These are phyloP conservation scores for Leptodactylus fallax DNA, from an alignment of 2,797 vertebrate species.

Conservation along the genomic window DNA sequence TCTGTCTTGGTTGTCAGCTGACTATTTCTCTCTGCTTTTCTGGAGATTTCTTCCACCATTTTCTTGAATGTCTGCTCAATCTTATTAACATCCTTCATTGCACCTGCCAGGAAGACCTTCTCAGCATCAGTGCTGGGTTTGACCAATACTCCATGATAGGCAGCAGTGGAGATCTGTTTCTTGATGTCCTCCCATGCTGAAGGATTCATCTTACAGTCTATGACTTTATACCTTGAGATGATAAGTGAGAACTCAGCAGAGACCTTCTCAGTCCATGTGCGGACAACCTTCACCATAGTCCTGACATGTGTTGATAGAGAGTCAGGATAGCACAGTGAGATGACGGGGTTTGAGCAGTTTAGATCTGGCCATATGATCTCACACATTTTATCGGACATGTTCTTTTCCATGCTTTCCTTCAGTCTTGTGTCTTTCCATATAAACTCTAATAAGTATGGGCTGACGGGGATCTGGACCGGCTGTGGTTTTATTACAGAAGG, in stretches of 20 bases:
- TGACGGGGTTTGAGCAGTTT: conserved; percentile 49
- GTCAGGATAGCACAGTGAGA: conserved; percentile 76
- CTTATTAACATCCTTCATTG: conserved; percentile 69
- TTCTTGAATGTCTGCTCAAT: conserved; percentile 69
- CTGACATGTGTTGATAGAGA: conserved; percentile 73
- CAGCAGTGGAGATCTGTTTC: conserved; percentile 53
- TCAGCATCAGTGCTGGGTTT: conserved; percentile 64
- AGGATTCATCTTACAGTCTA: conserved; percentile 30
- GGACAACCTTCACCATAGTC: conserved; percentile 66
- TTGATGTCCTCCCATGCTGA: conserved; percentile 76
- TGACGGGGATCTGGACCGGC: conserved; percentile 74
- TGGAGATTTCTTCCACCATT: conserved; percentile 34
- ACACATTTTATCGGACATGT: conserved; percentile 79
- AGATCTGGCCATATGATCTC: conserved; percentile 71
- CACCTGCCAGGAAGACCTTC: conserved; percentile 76
- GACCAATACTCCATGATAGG: conserved; percentile 69
- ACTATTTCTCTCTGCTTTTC: conserved; percentile 73
- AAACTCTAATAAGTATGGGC: conserved; percentile 76
- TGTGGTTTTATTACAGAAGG: conserved; percentile 80
- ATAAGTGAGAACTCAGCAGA: conserved; percentile 68
- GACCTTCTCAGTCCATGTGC: conserved; percentile 76
- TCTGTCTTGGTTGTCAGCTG: conserved; percentile 72
- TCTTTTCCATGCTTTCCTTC: conserved; percentile 70
- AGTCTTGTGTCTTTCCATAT: conserved; percentile 71
- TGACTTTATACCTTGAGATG: conserved; percentile 74